phyloP scores from a whole-genome alignment of 2,113 vertebrate species.

The Rhynchopsitta pachyrhyncha region DNA sequence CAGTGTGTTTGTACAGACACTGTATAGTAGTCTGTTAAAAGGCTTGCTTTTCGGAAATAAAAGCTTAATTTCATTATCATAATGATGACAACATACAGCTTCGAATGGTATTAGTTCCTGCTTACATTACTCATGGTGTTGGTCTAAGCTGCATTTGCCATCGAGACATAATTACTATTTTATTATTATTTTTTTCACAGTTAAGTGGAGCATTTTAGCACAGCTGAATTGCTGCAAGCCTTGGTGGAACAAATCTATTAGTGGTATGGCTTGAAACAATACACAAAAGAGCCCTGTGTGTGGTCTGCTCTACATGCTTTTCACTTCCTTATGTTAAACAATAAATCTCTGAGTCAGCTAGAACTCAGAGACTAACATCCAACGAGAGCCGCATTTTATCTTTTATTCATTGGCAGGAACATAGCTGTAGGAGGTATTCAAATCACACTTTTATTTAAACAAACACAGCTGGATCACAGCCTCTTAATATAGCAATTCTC shows the following conservation, averaged over 20 bases:
- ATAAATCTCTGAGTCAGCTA: conserved; percentile 83
- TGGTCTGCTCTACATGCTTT: conserved; percentile 79
- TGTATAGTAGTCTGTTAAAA: conserved; percentile 18
- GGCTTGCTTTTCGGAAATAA: conserved; percentile 62
- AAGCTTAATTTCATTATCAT: conserved; percentile 68
- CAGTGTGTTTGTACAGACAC: conserved; percentile 2
- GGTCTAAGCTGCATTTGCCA: conserved; percentile 71
- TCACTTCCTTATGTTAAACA: conserved; percentile 82
- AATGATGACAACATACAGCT: conserved; percentile 52
- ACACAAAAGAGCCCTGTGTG: conserved; percentile 83
- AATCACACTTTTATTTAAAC: conserved; percentile 89
- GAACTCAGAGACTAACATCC: conserved; percentile 76
- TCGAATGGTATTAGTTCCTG: conserved; percentile 67
- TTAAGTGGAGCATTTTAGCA: conserved; percentile 82
- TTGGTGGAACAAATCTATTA: conserved; percentile 85
- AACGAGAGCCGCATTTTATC: conserved; percentile 76
- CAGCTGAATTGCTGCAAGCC: conserved; percentile 80
- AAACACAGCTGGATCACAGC: conserved; percentile 86
- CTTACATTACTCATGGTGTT: conserved; percentile 72
- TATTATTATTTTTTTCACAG: conserved; percentile 81
- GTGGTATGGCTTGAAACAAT: conserved; percentile 80
- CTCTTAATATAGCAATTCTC: conserved; percentile 86
- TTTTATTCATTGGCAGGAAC: conserved; percentile 85
- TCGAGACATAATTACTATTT: conserved; percentile 79
- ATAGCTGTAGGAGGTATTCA: conserved; percentile 87